A percentile compares a stretch with the other conserved stretches of the same genome.
Conservation (phyloP, 1,140 invertebrate species). For the Ditylenchus dipsaci region DNA sequence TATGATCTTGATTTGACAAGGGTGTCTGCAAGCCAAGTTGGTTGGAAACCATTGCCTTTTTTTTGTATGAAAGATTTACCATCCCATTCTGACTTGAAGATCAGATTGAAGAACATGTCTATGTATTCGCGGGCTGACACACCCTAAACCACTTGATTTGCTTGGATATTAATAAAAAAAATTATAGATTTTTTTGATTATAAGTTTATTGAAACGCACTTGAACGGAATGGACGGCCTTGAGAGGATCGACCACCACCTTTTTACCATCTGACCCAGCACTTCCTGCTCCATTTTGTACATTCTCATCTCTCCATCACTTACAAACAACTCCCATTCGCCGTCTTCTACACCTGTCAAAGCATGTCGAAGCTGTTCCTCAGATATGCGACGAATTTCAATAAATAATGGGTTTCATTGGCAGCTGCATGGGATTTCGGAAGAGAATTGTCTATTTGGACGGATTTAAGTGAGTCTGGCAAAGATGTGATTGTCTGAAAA, state of each 20-base stretch:
- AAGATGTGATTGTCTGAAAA: too few relatives aligned
- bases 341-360: conserved; percentile 71
- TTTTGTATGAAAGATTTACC: conserved; percentile 68
- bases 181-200: too few relatives aligned
- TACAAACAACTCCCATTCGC: conserved; percentile 89
- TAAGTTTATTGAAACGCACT: conserved; percentile 51
- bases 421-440: too few relatives aligned
- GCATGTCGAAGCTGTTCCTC: conserved; percentile 36
- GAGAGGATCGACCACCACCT: conserved; percentile 87
- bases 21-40: conserved; percentile 67
- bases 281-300: conserved; percentile 79
- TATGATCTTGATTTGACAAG: conserved; percentile 80
- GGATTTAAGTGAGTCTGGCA: too few relatives aligned
- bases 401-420: conserved; percentile 16
- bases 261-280: conserved; percentile 67
- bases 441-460: too few relatives aligned
- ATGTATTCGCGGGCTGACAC: too few relatives aligned
- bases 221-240: conserved; percentile 91
- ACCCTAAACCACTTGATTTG: too few relatives aligned
- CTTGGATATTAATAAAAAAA: too few relatives aligned
- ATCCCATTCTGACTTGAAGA: conserved; percentile 95
- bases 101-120: conserved; percentile 87
- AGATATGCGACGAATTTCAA: conserved; percentile 33
- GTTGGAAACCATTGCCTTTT: too few relatives aligned
- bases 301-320: conserved; percentile 98